phyloP scores from a whole-genome alignment of 2,113 vertebrate species.

The Varanus komodoensis region DNA sequence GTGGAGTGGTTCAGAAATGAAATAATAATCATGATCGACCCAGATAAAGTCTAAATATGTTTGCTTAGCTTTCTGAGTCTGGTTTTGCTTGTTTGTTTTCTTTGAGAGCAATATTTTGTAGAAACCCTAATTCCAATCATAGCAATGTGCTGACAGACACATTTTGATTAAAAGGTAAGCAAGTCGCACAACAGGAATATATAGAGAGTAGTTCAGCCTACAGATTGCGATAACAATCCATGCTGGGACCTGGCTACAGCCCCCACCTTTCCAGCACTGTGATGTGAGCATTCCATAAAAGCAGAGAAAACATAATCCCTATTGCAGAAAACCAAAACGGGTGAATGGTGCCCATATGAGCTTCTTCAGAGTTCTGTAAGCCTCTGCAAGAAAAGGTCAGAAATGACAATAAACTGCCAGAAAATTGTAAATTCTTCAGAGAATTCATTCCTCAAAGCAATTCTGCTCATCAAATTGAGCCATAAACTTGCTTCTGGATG shows the following conservation, averaged over 20 bases:
- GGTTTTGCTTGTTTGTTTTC: conserved; percentile 1
- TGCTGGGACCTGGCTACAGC: neutral
- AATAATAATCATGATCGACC: neutral
- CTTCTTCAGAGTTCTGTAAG: rapidly evolving
- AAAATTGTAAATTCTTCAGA: neutral
- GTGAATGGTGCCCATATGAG: neutral
- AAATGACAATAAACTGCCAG: neutral
- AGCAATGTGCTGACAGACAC: neutral
- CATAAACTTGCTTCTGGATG: neutral
- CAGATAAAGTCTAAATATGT: neutral
- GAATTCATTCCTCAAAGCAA: neutral
- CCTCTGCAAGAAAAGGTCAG: neutral
- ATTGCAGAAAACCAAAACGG: neutral
- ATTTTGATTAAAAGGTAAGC: conserved; percentile 13
- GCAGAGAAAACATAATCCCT: neutral
- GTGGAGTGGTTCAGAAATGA: too few species aligned
- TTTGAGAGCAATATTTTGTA: neutral
- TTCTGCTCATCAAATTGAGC: neutral
- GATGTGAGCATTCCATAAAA: neutral
- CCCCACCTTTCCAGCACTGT: neutral
- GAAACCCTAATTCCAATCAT: conserved; percentile 16
- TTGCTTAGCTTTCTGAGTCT: conserved; percentile 14
- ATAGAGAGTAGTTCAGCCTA: neutral
- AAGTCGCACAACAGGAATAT: neutral
- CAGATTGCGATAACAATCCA: rapidly evolving